phyloP scores from a whole-genome alignment of 2,113 vertebrate species.

The Hippotragus niger region DNA sequence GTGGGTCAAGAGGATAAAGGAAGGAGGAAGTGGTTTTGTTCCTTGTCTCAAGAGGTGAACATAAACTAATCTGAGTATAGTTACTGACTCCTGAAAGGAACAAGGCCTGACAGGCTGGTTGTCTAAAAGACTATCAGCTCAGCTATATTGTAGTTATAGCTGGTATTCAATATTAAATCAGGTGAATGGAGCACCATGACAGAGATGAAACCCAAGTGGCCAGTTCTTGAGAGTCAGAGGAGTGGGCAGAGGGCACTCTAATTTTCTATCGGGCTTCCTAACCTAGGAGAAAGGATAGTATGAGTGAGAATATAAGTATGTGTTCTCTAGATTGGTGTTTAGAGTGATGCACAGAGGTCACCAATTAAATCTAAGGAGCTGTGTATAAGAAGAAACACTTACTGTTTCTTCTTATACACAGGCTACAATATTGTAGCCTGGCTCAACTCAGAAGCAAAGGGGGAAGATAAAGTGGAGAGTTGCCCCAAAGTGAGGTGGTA shows the following conservation, averaged over 20 bases:
- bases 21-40: background rate
- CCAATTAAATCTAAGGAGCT: background rate
- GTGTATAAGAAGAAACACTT: background rate
- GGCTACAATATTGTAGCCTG: background rate
- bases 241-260: background rate
- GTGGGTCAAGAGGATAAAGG: background rate
- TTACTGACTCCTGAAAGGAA: background rate
- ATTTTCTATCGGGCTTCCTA: background rate
- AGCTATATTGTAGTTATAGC: background rate
- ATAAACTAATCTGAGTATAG: background rate
- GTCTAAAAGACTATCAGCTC: background rate
- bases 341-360: background rate
- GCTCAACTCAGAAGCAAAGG: background rate
- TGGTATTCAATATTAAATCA: background rate
- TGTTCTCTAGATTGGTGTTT: background rate
- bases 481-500: background rate
- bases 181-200: background rate
- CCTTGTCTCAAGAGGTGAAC: background rate
- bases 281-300: background rate
- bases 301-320: background rate
- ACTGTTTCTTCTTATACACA: too few species aligned
- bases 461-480: background rate
- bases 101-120: background rate
- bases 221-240: background rate
- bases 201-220: background rate